Percentiles rank a stretch among this genome's conserved stretches.
These are phyloP conservation scores for Tribolium madens DNA, from an alignment of 1,140 invertebrate species.

Conservation along the genomic window DNA sequence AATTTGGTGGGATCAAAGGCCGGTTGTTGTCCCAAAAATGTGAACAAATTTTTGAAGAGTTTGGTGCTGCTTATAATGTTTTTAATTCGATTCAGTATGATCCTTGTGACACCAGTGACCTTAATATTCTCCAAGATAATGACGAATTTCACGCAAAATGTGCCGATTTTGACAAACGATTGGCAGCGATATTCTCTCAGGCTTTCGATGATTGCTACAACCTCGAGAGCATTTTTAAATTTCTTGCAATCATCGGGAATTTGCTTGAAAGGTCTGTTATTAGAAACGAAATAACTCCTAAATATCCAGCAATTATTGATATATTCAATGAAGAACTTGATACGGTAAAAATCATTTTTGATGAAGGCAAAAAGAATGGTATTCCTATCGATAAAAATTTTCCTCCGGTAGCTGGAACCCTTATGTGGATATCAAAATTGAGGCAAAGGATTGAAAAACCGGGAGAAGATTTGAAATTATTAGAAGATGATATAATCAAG, in stretches of 20 bases:
- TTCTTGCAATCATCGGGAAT: conserved; percentile 80
- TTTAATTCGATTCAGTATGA: conserved; percentile 79
- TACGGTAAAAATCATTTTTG: conserved; percentile 71
- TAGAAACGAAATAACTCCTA: conserved; percentile 73
- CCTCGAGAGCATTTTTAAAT: conserved; percentile 73
- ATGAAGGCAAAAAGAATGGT: conserved; percentile 67
- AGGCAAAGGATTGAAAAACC: conserved; percentile 72
- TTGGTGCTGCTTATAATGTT: conserved; percentile 76
- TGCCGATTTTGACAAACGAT: conserved; percentile 77
- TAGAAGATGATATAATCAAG: conserved; percentile 68
- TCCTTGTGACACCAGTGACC: conserved; percentile 76
- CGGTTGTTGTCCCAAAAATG: conserved; percentile 71
- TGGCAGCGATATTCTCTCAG: conserved; percentile 81
- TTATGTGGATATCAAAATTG: conserved; percentile 81
- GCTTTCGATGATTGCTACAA: conserved; percentile 83
- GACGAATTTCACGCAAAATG: conserved; percentile 69
- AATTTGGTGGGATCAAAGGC: conserved; percentile 84
- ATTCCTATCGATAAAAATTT: conserved; percentile 76
- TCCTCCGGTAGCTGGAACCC: conserved; percentile 78
- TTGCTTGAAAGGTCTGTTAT: conserved; percentile 80
- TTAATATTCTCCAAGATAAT: conserved; percentile 75
- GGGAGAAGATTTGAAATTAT: conserved; percentile 70
- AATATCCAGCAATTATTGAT: conserved; percentile 70
- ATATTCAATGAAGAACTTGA: conserved; percentile 77
- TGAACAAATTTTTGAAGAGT: conserved; percentile 75